Conservation (phyloP, 2,113 vertebrate genomes). For the Callithrix jacchus region DNA sequence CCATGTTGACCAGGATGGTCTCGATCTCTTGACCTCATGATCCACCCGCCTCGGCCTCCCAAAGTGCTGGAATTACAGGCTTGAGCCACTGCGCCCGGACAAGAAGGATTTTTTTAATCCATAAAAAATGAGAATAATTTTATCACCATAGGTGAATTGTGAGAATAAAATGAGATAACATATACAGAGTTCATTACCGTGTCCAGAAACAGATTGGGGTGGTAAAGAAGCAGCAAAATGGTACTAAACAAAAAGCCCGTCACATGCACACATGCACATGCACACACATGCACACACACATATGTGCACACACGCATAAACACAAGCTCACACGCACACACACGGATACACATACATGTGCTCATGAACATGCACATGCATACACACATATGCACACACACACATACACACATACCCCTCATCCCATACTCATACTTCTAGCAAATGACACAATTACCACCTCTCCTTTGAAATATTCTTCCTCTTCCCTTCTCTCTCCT, state of each 20-base stretch:
- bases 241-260: neutral
- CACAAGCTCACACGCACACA: neutral
- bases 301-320: too few species aligned
- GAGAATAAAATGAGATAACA: neutral
- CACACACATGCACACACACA: too few species aligned
- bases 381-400: neutral
- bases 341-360: neutral
- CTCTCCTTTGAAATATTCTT: neutral
- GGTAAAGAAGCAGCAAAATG: neutral
- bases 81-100: too few species aligned
- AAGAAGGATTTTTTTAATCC: neutral
- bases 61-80: too few species aligned
- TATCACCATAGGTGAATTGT: neutral
- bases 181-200: neutral
- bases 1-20: too few species aligned
- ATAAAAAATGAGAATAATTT: neutral
- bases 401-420: neutral
- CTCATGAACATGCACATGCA: accelerated
- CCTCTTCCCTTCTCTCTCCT: neutral
- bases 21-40: too few species aligned
- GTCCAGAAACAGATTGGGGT: neutral
- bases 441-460: neutral
- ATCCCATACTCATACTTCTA: neutral
- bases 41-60: too few species aligned
- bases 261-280: accelerated